Percentiles rank a stretch among this genome's conserved stretches.
These are phyloP conservation scores for Pycnomerus fuliginosus DNA, from an alignment of 2,888 invertebrate genomes.

Conservation along the genomic window DNA sequence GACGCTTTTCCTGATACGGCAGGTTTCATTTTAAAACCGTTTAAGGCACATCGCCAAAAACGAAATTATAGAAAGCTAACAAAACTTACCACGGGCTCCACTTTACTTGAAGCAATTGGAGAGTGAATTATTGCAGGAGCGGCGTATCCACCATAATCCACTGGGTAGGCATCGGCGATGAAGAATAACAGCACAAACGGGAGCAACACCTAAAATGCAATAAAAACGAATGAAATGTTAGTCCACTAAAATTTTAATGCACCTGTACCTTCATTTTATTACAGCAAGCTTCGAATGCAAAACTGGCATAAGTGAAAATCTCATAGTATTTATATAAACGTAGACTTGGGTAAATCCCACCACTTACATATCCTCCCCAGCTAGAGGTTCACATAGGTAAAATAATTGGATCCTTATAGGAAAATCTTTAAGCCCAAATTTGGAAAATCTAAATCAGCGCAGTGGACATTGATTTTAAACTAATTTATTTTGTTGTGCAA, in stretches of 20 bases:
- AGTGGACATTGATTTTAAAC: neutral
- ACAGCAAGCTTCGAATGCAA: too few relatives aligned
- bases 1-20: conserved; percentile 1
- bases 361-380: neutral
- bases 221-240: neutral
- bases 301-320: conserved; percentile 30
- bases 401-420: conserved; percentile 4
- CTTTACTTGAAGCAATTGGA: conserved; percentile 24
- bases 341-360: conserved; percentile 21
- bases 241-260: neutral
- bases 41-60: too few relatives aligned
- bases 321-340: conserved; percentile 26
- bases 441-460: conserved; percentile 1
- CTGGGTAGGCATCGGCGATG: conserved; percentile 13
- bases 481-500: neutral
- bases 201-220: too few relatives aligned
- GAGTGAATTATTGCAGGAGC: conserved; percentile 19
- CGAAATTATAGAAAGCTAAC: neutral
- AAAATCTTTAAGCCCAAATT: neutral
- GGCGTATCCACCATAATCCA: conserved; percentile 25
- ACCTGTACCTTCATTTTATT: conserved; percentile 28
- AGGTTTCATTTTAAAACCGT: too few relatives aligned
- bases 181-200: conserved; percentile 3
- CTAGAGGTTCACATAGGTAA: neutral
- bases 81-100: conserved; percentile 30